These are phyloP conservation scores for Carterocephalus palaemon DNA, from an alignment of 2,888 invertebrate species.

Conservation along the genomic window DNA sequence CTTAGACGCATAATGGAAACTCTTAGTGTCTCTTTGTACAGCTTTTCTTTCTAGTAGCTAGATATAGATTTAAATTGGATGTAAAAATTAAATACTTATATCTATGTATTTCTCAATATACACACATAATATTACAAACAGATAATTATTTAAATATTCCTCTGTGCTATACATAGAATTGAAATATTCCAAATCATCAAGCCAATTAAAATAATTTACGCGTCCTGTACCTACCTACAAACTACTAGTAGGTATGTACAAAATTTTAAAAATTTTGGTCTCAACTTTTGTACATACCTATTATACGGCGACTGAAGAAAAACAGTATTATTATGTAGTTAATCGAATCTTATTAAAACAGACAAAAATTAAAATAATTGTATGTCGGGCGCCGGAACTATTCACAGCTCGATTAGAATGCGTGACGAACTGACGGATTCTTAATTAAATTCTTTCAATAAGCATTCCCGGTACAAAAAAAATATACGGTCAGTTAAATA, in stretches of 20 bases:
- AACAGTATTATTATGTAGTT: conserved; percentile 9
- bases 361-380: conserved; percentile 23
- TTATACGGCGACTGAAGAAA: not conserved
- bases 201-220: no score
- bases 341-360: conserved; percentile 20
- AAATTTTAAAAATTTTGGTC: not conserved
- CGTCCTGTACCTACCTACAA: no score
- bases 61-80: no score
- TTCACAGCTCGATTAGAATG: conserved; percentile 26
- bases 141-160: no score
- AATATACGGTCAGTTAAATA: conserved; percentile 21
- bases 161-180: no score
- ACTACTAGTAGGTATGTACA: not conserved
- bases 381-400: conserved; percentile 20
- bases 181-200: no score
- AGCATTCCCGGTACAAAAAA: conserved; percentile 10
- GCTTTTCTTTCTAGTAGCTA: no score
- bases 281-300: not conserved
- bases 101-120: no score
- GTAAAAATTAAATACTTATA: no score
- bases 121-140: no score
- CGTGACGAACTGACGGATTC: conserved; percentile 29
- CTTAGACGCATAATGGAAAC: no score
- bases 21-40: no score
- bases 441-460: conserved; percentile 26